Evolutionary conservation across 2,888 invertebrate species (phyloP), one percentile per base, ranked within the genome.

Genomic region (Vesta saturnalis): DNA sequence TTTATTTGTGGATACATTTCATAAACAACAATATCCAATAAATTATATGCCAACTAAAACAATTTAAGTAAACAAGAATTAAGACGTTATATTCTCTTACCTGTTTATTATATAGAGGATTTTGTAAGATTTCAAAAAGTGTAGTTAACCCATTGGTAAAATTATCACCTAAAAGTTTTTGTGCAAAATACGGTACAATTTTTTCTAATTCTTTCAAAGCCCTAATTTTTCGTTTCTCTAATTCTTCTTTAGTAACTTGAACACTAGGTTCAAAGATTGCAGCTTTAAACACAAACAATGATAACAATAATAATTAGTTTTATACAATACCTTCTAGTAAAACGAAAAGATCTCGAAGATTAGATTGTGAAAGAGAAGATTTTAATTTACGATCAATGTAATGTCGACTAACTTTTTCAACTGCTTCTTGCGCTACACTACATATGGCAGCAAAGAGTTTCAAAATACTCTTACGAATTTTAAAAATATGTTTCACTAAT

Each of bases 1-100:
- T 74, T 73, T 62, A 76, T 61, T 62, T 94, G 93, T 0, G 94
- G 94, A 84, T 93, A 95, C 69, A 94, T 83, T 83, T 94, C 93
- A 58, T 88, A 83, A 23, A 94, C 78, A 62, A 94, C 85, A 61
- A 92, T 86, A 82, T 96, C 96, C 74, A 96, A 82, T 60, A 95
- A 85, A 75, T 91, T 89, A 83, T 95, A 95, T 70, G 90, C 89
- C 74, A 95, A 84, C 90, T 83, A 70, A 72, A 80, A 80, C 35
- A 5, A 30, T 30, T 10, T 10, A 30, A 30, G 30, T 10, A 30
- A 30, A 30, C 6, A 10, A 6, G 10, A 30, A 30, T 5, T 30
- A 30, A 30, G 10, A 6, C 30, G 30, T 5, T 23, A 23, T 23
- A 23, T 39, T 39, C 12, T n/a, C 8, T 35, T 39, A 81, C 82